Percentiles rank a stretch among this genome's conserved stretches.
Conservation (phyloP, 2,113 vertebrate genomes). For the Turdus rufiventris region DNA sequence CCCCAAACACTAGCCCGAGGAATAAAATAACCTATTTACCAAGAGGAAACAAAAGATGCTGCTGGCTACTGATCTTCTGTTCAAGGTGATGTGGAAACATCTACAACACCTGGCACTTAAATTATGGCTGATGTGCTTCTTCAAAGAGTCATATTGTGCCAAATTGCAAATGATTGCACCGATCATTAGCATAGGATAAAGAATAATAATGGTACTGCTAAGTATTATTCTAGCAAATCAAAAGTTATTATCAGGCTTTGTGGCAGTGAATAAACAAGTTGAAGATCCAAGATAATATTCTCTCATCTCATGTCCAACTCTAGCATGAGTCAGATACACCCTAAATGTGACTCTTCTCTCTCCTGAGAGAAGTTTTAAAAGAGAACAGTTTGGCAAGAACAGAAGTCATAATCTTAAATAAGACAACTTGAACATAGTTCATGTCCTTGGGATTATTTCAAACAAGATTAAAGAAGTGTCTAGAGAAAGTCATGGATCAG, state of each 20-base stretch:
- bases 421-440: neutral
- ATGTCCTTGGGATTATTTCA: neutral
- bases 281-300: neutral
- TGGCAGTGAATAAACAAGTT: neutral
- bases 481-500: neutral
- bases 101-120: neutral
- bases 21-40: neutral
- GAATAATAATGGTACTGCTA: neutral
- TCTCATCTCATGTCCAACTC: neutral
- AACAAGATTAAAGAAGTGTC: neutral
- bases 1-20: neutral
- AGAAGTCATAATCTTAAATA: neutral
- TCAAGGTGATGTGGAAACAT: neutral
- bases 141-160: neutral
- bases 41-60: neutral
- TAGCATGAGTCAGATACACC: neutral
- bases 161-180: neutral
- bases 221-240: neutral
- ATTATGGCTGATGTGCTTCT: neutral
- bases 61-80: neutral
- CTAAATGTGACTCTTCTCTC: neutral
- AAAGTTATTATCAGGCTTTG: neutral
- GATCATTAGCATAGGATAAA: neutral
- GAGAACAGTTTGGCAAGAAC: neutral
- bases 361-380: neutral